Conservation (phyloP, 2,888 invertebrate species). For the Zygothrica quintamaculata region DNA sequence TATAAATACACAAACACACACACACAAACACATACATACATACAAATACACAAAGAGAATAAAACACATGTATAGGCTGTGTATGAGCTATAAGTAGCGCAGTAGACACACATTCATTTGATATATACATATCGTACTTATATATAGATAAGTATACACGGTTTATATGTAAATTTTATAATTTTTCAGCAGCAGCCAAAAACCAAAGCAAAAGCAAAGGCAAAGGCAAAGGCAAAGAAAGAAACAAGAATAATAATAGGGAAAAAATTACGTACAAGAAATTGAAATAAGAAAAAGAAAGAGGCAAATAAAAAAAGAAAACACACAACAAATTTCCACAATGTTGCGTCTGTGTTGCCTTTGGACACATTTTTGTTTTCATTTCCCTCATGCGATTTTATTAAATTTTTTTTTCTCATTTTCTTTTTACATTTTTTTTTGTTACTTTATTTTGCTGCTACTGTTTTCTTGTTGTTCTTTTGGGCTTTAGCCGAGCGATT, state of each 20-base stretch:
- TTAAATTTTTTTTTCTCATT: too few species aligned
- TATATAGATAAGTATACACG: slow-evolving; percentile 47
- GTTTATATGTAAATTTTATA: slow-evolving; percentile 70
- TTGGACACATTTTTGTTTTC: slow-evolving; percentile 61
- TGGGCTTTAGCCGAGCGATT: slow-evolving; percentile 53
- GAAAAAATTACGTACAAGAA: slow-evolving; percentile 29
- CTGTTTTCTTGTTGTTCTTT: too few species aligned
- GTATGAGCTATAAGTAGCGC: slow-evolving; percentile 63
- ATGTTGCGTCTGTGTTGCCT: slow-evolving; percentile 33
- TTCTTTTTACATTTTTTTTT: too few species aligned
- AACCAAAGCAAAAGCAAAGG: slow-evolving; percentile 16
- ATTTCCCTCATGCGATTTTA: slow-evolving; percentile 67
- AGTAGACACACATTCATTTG: slow-evolving; percentile 48
- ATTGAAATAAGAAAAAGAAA: slow-evolving; percentile 48
- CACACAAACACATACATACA: slow-evolving; percentile 21
- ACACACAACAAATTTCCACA: slow-evolving; percentile 58
- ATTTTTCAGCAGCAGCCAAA: slow-evolving; percentile 63
- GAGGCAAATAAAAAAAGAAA: slow-evolving; percentile 9
- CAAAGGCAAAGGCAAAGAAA: slow-evolving; percentile 30
- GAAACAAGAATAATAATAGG: slow-evolving; percentile 11
- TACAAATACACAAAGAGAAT: slow-evolving; percentile 27
- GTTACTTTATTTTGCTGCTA: too few species aligned
- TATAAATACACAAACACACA: slow-evolving; percentile 63
- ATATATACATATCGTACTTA: slow-evolving; percentile 27
- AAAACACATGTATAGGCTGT: slow-evolving; percentile 15